Percentiles rank a stretch among this genome's conserved stretches.
Conservation (phyloP, 2,888 invertebrate species). For the Sminthurinus aureus region DNA sequence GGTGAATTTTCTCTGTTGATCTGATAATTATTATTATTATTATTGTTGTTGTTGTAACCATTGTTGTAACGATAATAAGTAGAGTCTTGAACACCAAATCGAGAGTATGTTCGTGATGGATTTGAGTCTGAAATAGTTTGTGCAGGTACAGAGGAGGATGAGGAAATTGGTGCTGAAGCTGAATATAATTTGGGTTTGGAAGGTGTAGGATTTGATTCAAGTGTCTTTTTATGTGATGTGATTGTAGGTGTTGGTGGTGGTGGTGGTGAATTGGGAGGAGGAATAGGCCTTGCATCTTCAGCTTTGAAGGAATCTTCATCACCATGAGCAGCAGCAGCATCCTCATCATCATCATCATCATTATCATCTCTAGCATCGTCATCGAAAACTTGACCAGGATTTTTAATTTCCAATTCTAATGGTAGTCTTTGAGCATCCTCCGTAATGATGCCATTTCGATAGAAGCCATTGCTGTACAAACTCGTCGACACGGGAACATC, state of each 20-base stretch:
- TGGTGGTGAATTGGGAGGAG: slow-evolving; percentile 15
- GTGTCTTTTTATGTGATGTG: slow-evolving; percentile 3
- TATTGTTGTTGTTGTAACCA: neutral
- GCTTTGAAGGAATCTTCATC: slow-evolving; percentile 1
- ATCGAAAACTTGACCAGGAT: slow-evolving; percentile 44
- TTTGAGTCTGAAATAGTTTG: slow-evolving; percentile 19
- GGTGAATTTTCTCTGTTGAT: no score
- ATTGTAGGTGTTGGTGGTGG: no score
- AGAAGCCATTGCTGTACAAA: slow-evolving; percentile 57
- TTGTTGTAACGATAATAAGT: slow-evolving; percentile 30
- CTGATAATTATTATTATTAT: neutral
- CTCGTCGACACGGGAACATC: slow-evolving; percentile 53
- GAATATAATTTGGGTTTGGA: neutral
- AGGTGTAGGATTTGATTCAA: slow-evolving; percentile 1
- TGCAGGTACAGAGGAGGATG: neutral
- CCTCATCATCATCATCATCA: slow-evolving; percentile 5
- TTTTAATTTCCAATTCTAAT: slow-evolving; percentile 32
- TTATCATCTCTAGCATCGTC: slow-evolving; percentile 23
- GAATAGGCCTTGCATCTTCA: slow-evolving; percentile 22
- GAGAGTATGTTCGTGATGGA: slow-evolving; percentile 56
- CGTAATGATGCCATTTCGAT: slow-evolving; percentile 44
- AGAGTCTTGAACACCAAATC: slow-evolving; percentile 58
- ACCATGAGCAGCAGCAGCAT: no score
- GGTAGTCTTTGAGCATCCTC: slow-evolving; percentile 23
- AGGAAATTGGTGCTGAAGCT: neutral